Percentiles rank a stretch among this genome's conserved stretches.
Conservation (phyloP, 2,888 invertebrate genomes). For the Bellardia pandia region DNA sequence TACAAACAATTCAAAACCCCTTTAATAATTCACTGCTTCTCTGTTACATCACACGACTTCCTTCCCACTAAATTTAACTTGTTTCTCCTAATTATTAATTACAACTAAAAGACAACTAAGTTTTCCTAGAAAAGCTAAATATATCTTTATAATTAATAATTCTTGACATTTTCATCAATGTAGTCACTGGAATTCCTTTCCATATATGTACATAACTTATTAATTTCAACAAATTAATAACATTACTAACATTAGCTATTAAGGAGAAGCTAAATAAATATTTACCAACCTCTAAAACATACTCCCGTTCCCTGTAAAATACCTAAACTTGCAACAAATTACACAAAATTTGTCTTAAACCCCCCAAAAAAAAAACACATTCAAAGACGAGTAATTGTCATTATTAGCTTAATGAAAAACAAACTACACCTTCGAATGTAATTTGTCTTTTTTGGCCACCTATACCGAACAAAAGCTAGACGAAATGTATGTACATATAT, state of each 20-base stretch:
- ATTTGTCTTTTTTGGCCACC: neutral
- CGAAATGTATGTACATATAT: neutral
- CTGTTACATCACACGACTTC: too few species aligned
- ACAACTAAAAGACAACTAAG: too few species aligned
- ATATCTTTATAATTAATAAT: slow-evolving; percentile 4
- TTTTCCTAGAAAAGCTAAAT: neutral
- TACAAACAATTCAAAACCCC: too few species aligned
- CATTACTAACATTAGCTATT: neutral
- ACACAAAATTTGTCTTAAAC: neutral
- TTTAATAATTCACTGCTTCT: too few species aligned
- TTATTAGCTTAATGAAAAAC: slow-evolving; percentile 1
- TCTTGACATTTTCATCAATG: neutral
- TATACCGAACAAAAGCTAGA: neutral
- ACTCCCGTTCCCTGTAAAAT: neutral
- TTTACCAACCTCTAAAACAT: neutral
- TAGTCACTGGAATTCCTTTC: neutral
- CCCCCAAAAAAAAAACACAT: neutral
- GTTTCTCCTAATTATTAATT: too few species aligned
- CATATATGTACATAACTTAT: neutral
- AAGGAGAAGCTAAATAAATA: slow-evolving; percentile 1
- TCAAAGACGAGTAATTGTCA: slow-evolving; percentile 29
- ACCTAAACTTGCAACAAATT: neutral
- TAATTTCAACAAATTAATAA: slow-evolving; percentile 10
- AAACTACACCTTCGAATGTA: neutral
- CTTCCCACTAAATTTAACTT: too few species aligned